Base-by-base conservation (phyloP, 2,888 invertebrate species). In the Acanthopleura granulata region DNA sequence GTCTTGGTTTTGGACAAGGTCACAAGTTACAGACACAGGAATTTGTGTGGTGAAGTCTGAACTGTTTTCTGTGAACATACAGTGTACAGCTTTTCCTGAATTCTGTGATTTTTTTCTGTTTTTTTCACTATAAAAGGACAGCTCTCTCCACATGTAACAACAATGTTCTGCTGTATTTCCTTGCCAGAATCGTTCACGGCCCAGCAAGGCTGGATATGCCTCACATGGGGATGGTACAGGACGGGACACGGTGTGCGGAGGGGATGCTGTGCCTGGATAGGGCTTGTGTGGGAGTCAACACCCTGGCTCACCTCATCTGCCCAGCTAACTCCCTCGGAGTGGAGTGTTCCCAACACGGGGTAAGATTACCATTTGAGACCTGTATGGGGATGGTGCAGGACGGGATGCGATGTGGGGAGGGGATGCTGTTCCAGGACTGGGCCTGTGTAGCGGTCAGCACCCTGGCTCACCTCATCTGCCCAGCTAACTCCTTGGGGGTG, bases 311-410 rank as follows among this genome's bases (percentile, higher is more conserved):
- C 27, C 78, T 85, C 27, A 76, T 69, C 49, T 88, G 87, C 75
- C 86, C 86, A 0, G 82, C 83, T 9, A 79, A 81, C 12, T 73
- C 80, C 12, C 74, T 74, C 94, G 90, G 95, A 94, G 88, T 94
- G 85, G 96, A 97, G 90, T 99, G 99, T 92, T 98, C 98, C 76
- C 96, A 95, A 79, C 95, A 95, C 92, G 99, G 99, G 92, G 98
- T 98, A 92, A 94, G 95, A 94, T 57, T 4, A 57, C 9, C 40
- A 40, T 40, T 3, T 40, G 9, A 9, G 3, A 40, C 4, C 40
- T n/a, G n/a, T n/a, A n/a, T n/a, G n/a, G 98, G 97, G 1, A 92
- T 98, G 85, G 97, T 98, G 75, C 93, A 94, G 83, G 97, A 98
- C 91, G 98, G 98, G 29, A 97, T 97, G 22, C 95, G 95, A 62